Conservation (phyloP, 2,797 vertebrate genomes). For the Gorsachius magnificus region DNA sequence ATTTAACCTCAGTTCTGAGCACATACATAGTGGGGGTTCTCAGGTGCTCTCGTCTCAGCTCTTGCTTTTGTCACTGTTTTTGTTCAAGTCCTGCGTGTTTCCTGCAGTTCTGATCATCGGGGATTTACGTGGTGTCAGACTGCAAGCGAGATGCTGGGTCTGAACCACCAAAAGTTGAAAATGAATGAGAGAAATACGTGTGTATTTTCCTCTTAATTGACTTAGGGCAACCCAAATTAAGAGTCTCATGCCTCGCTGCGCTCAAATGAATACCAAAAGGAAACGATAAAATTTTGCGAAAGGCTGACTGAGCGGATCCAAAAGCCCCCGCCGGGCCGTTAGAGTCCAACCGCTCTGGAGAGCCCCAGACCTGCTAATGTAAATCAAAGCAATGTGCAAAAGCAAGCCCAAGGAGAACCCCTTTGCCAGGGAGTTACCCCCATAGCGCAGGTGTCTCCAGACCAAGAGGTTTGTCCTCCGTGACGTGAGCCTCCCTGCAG, state of each 20-base stretch:
- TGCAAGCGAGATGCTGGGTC: not conserved
- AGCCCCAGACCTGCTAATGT: not conserved
- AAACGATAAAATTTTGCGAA: not conserved
- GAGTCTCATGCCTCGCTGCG: rapidly evolving
- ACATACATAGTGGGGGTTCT: not conserved
- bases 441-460: not conserved
- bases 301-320: rapidly evolving
- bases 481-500: not conserved
- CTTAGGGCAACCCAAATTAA: not conserved
- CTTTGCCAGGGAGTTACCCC: not conserved
- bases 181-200: not conserved
- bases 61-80: not conserved
- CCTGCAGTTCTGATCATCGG: rapidly evolving
- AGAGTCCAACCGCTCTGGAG: too few relatives aligned
- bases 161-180: not conserved
- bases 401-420: not conserved
- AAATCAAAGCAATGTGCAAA: not conserved
- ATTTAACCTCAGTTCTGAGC: not conserved
- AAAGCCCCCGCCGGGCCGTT: not conserved
- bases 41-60: not conserved
- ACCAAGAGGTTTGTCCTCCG: not conserved
- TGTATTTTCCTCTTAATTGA: not conserved
- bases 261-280: not conserved
- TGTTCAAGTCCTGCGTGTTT: not conserved
- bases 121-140: not conserved